These are phyloP conservation scores for Crossaster papposus DNA, from an alignment of 53 echinoderm and acorn worm species.

Conservation along the genomic window DNA sequence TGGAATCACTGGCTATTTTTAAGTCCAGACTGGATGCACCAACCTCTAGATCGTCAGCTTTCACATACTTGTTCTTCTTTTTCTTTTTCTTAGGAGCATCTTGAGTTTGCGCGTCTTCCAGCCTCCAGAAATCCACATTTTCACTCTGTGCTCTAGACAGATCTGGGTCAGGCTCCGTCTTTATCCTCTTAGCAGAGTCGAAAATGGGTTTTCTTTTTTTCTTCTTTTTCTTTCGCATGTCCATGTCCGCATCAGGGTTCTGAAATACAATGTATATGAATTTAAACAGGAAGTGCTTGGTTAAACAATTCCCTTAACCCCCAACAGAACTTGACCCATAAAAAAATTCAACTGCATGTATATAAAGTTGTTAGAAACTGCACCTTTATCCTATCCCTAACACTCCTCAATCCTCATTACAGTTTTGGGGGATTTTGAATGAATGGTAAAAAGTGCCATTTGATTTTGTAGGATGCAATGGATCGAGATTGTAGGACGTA, in stretches of 20 bases:
- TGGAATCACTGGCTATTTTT: neutral
- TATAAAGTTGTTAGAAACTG: too few species aligned
- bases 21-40: neutral
- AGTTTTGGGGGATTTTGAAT: too few species aligned
- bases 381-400: too few species aligned
- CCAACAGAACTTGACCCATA: too few species aligned
- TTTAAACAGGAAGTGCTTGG: neutral
- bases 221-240: neutral
- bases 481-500: too few species aligned
- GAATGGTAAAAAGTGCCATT: too few species aligned
- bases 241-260: neutral
- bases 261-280: neutral
- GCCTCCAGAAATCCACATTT: neutral
- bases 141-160: neutral
- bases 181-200: neutral
- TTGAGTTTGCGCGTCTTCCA: neutral
- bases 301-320: too few species aligned
- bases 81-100: conserved; percentile 21
- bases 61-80: neutral
- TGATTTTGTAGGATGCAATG: too few species aligned
- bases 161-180: neutral
- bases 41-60: neutral
- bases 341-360: too few species aligned
- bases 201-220: neutral
- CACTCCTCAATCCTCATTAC: too few species aligned